Evolutionary conservation across 1,140 invertebrate species (phyloP).

Genomic region (Neocloeon triangulifer): DNA sequence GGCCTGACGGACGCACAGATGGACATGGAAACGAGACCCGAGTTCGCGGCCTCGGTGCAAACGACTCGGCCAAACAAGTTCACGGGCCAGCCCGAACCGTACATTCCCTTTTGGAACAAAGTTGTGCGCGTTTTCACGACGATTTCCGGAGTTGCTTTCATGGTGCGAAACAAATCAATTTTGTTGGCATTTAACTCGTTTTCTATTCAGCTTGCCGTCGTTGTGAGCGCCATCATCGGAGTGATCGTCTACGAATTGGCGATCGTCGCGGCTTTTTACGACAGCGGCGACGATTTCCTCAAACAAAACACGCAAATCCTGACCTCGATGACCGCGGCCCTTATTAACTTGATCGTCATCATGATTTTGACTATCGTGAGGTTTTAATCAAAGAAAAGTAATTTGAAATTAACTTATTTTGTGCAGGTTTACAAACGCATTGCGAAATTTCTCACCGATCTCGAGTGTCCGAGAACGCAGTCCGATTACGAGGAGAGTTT

Average conservation of each 20-base stretch:
- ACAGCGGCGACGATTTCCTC: constrained; percentile 37
- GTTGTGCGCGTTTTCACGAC: constrained; percentile 47
- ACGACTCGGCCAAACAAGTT: constrained; percentile 73
- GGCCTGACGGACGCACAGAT: constrained; percentile 62
- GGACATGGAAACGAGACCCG: constrained; percentile 67
- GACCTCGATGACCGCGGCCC: constrained; percentile 68
- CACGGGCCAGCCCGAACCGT: constrained; percentile 65
- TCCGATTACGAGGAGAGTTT: constrained; percentile 90
- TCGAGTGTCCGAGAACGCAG: constrained; percentile 79
- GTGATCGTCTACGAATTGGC: constrained; percentile 48
- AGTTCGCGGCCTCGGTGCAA: constrained; percentile 68
- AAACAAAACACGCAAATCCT: constrained; percentile 70
- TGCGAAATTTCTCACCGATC: constrained; percentile 55
- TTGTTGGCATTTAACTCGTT: constrained; percentile 7
- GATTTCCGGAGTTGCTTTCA: constrained; percentile 60
- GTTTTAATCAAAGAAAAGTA: constrained; percentile 5
- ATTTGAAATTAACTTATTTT: constrained; percentile 4
- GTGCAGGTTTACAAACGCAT: constrained; percentile 52
- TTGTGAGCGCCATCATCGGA: constrained; percentile 69
- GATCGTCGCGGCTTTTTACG: constrained; percentile 60
- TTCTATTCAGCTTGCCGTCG: constrained; percentile 45
- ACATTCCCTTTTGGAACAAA: constrained; percentile 51
- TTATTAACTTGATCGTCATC: constrained; percentile 79
- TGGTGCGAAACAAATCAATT: constrained; percentile 29
- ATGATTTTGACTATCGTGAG: constrained; percentile 68